Evolutionary conservation across 2,113 vertebrate genomes (phyloP).

Genomic region (Haliaeetus leucogaster): DNA sequence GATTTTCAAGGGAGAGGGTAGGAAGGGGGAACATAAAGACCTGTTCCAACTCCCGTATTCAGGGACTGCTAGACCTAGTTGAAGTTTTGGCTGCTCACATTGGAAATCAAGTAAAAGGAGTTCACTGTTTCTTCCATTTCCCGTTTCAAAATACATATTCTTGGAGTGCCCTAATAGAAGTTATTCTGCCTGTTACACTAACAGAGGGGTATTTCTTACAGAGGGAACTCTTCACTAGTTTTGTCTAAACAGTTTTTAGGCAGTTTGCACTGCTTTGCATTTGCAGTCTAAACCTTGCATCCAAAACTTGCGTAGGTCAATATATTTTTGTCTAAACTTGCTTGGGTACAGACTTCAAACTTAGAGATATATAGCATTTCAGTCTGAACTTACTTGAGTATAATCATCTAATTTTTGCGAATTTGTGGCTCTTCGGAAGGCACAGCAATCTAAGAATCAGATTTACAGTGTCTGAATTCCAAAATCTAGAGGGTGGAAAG

Average conservation of each 20-base stretch:
- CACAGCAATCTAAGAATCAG: background rate
- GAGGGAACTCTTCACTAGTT: background rate
- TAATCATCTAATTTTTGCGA: background rate
- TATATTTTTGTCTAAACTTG: background rate
- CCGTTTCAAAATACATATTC: background rate
- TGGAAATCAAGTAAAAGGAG: background rate
- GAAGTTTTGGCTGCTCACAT: background rate
- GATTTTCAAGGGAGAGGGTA: background rate
- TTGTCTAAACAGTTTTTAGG: background rate
- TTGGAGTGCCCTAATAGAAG: background rate
- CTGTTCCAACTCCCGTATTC: background rate
- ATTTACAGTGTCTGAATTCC: background rate
- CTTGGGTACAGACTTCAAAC: background rate
- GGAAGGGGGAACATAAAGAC: background rate
- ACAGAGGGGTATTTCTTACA: background rate
- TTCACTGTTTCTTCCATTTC: background rate
- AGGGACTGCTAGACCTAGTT: background rate
- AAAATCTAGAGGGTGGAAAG: background rate
- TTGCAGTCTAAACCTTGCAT: background rate
- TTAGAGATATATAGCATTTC: background rate
- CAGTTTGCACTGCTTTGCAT: background rate
- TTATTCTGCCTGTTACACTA: background rate
- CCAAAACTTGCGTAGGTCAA: background rate
- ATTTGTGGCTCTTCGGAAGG: background rate
- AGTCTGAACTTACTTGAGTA: background rate